A percentile compares a stretch with the other conserved stretches of the same genome.
These are phyloP conservation scores for Prenolepis imparis DNA, from an alignment of 2,888 invertebrate genomes.

Conservation along the genomic window DNA sequence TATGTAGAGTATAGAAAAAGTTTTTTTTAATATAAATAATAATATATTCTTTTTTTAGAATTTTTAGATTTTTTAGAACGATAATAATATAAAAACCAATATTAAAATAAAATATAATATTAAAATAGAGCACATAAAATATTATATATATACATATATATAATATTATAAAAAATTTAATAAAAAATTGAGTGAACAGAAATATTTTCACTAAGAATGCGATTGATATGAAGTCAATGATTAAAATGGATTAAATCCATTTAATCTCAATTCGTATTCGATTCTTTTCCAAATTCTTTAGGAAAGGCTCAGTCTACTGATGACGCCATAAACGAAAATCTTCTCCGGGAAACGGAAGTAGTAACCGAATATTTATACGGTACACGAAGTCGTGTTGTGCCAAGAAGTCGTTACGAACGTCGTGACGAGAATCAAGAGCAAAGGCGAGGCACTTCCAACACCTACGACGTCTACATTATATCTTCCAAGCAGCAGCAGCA, in stretches of 20 bases:
- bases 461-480: constrained; percentile 82
- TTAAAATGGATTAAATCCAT: neutral
- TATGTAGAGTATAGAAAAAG: neutral
- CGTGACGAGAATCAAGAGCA: constrained; percentile 79
- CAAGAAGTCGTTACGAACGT: constrained; percentile 86
- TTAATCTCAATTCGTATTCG: neutral
- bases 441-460: constrained; percentile 70
- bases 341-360: constrained; percentile 87
- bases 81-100: too few relatives aligned
- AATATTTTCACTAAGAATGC: neutral
- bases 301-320: constrained; percentile 85
- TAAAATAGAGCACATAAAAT: neutral
- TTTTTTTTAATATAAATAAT: neutral
- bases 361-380: constrained; percentile 88
- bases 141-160: too few relatives aligned
- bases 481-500: constrained; percentile 81
- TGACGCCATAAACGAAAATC: constrained; percentile 86
- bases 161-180: neutral
- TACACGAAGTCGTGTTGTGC: constrained; percentile 87
- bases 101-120: neutral
- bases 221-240: neutral
- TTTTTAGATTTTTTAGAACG: too few relatives aligned
- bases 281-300: constrained; percentile 64
- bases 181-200: neutral
- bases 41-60: neutral